These are phyloP conservation scores for Poicephalus gulielmi DNA, from an alignment of 2,113 vertebrate genomes.

Conservation along the genomic window DNA sequence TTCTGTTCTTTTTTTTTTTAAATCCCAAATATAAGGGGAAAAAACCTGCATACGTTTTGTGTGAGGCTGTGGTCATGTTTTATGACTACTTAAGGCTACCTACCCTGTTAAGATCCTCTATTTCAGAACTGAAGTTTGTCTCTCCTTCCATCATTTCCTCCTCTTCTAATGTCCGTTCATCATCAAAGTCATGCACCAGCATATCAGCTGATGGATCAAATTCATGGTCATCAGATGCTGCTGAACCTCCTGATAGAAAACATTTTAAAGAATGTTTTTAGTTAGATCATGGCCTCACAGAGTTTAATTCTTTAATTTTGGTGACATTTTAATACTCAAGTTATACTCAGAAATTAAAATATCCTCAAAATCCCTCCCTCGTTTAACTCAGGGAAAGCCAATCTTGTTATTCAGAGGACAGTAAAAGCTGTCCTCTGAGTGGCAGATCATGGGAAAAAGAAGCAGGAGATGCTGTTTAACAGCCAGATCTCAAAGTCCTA, in stretches of 20 bases:
- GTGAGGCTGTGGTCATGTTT: background rate
- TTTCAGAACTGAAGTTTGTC: conserved; percentile 90
- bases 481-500: background rate
- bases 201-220: conserved; percentile 97
- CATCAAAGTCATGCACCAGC: conserved; percentile 98
- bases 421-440: background rate
- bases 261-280: conserved; percentile 57
- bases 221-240: conserved; percentile 92
- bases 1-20: background rate
- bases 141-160: conserved; percentile 97
- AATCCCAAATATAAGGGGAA: background rate
- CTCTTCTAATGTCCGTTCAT: conserved; percentile 96
- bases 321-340: background rate
- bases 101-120: conserved; percentile 95
- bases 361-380: background rate
- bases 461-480: background rate
- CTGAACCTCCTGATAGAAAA: conserved; percentile 83
- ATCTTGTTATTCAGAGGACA: background rate
- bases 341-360: background rate
- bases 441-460: background rate
- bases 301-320: background rate
- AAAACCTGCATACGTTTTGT: background rate
- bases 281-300: background rate
- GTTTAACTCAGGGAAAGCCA: background rate
- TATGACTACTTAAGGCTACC: conserved; percentile 34